These are phyloP conservation scores for Crax fasciolata DNA, from an alignment of 2,797 vertebrate species.

Conservation along the genomic window DNA sequence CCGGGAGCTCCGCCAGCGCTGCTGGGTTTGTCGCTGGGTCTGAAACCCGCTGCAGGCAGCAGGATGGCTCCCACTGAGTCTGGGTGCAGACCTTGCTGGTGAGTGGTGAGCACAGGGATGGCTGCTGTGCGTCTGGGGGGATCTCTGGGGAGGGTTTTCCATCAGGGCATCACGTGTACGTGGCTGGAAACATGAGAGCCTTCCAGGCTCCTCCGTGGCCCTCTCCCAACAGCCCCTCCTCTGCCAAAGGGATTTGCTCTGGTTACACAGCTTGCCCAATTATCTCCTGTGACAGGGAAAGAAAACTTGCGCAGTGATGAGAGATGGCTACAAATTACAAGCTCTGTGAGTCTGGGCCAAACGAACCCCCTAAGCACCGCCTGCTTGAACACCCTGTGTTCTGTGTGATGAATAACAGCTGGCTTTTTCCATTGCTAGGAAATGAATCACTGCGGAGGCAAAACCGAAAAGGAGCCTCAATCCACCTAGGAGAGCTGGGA, in stretches of 20 bases:
- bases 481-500: slow-evolving; percentile 11
- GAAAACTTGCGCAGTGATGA: not conserved
- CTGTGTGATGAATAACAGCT: not conserved
- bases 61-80: not conserved
- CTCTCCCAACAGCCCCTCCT: not conserved
- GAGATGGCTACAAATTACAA: not conserved
- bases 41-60: not conserved
- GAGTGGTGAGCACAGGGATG: not conserved
- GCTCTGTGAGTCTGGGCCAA: not conserved
- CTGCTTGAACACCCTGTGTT: not conserved
- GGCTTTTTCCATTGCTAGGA: slow-evolving; percentile 62
- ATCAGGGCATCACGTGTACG: not conserved
- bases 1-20: not conserved
- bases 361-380: not conserved
- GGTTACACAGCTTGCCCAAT: not conserved
- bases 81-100: not conserved
- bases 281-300: not conserved
- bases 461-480: not conserved
- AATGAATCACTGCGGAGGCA: slow-evolving; percentile 56
- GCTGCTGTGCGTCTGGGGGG: not conserved
- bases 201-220: not conserved
- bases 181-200: not conserved
- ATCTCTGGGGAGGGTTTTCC: not conserved
- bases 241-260: not conserved
- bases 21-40: accelerated